phyloP scores from a whole-genome alignment of 2,888 invertebrate species.

The Andrena bucephala region DNA sequence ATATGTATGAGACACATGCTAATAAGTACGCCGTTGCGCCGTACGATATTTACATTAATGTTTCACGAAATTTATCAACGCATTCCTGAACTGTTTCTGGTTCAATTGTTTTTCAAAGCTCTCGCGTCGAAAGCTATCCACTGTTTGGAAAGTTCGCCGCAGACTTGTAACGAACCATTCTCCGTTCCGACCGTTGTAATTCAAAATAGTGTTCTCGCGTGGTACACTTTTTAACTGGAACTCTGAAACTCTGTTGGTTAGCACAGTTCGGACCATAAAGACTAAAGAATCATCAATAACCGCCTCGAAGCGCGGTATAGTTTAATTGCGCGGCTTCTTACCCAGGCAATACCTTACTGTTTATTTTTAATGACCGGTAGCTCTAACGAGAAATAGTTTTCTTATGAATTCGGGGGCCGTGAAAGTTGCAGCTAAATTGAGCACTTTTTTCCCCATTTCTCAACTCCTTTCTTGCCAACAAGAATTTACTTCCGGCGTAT shows the following conservation, averaged over 20 bases:
- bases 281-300: not conserved
- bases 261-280: not conserved
- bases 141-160: no score
- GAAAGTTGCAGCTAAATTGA: constrained; percentile 41
- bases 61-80: not conserved
- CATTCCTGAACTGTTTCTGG: not conserved
- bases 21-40: not conserved
- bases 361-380: constrained; percentile 15
- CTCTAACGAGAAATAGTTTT: constrained; percentile 41
- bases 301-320: not conserved
- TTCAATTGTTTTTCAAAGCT: not conserved
- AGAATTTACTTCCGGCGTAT: constrained; percentile 29
- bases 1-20: constrained; percentile 39
- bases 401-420: constrained; percentile 29
- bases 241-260: constrained; percentile 3
- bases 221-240: constrained; percentile 21
- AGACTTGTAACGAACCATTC: constrained; percentile 3
- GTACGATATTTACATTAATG: not conserved
- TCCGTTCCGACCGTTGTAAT: not conserved
- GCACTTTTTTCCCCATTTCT: constrained; percentile 23
- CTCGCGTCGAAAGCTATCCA: no score
- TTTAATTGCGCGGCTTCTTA: not conserved
- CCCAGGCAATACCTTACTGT: not conserved
- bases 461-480: not conserved
- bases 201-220: not conserved